phyloP scores from a whole-genome alignment of 2,797 vertebrate genomes.

The Catamblyrhynchus diadema region DNA sequence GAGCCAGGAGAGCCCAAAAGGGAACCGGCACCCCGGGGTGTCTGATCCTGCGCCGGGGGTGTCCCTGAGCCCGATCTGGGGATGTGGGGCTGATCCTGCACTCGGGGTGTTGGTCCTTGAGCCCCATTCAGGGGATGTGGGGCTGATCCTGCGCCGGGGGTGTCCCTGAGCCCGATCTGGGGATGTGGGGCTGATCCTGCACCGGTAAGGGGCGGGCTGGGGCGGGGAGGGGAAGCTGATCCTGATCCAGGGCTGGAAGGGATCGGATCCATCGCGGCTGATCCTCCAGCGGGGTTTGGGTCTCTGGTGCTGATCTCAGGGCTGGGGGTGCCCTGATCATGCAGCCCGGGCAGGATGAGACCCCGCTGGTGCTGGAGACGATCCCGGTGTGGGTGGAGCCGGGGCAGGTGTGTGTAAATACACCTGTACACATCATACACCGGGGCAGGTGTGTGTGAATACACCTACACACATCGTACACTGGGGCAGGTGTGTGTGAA shows the following conservation, averaged over 20 bases:
- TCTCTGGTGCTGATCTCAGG: neutral
- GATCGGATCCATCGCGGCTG: neutral
- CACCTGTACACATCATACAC: too few species aligned
- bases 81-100: neutral
- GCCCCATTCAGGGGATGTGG: fast-evolving
- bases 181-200: neutral
- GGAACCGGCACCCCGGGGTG: neutral
- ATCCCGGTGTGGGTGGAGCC: too few species aligned
- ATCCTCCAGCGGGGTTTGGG: fast-evolving
- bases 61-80: neutral
- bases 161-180: too few species aligned
- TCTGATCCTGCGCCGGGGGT: neutral
- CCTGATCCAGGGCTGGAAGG: neutral
- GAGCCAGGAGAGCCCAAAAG: neutral
- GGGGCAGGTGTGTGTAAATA: too few species aligned
- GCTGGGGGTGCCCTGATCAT: neutral
- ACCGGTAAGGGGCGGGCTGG: neutral
- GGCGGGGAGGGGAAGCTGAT: neutral
- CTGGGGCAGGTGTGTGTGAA: too few species aligned
- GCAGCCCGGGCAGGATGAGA: neutral
- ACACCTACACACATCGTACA: too few species aligned
- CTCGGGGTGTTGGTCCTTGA: too few species aligned
- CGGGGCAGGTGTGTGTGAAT: neutral
- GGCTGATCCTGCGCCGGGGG: neutral
- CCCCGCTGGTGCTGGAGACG: neutral